A percentile compares a stretch with the other conserved stretches of the same genome.
phyloP scores from a whole-genome alignment of 2,888 invertebrate species.

The Phyllotreta striolata region DNA sequence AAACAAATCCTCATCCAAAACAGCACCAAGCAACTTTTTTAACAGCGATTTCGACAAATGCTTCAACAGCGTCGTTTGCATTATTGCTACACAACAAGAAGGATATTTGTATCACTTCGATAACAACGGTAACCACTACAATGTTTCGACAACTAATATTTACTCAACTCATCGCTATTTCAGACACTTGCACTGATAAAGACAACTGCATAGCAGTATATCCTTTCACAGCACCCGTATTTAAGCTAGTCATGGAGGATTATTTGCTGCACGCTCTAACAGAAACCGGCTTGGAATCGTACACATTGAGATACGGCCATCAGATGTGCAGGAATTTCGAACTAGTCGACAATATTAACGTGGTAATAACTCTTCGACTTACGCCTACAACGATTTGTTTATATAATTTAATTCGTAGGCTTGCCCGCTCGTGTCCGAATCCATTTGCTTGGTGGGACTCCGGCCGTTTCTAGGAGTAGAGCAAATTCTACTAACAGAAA shows the following conservation, averaged over 20 bases:
- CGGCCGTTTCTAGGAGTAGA: conserved; percentile 73
- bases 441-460: conserved; percentile 73
- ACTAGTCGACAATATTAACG: conserved; percentile 60
- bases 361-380: conserved; percentile 49
- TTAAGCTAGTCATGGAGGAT: conserved; percentile 72
- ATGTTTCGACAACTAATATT: background rate
- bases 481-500: conserved; percentile 62
- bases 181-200: conserved; percentile 48
- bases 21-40: conserved; percentile 49
- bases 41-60: conserved; percentile 66
- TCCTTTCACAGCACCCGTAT: conserved; percentile 76
- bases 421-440: conserved; percentile 67
- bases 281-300: conserved; percentile 78
- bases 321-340: conserved; percentile 65
- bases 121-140: conserved; percentile 55
- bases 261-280: conserved; percentile 78
- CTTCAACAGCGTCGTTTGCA: conserved; percentile 69
- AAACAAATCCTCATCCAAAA: conserved; percentile 43
- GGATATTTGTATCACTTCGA: conserved; percentile 78
- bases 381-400: too few relatives aligned
- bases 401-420: conserved; percentile 58
- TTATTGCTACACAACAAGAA: conserved; percentile 72
- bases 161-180: background rate
- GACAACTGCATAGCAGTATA: conserved; percentile 70
- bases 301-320: conserved; percentile 73